phyloP scores from a whole-genome alignment of 2,797 vertebrate genomes.

The Hyperoplus lanceolatus region DNA sequence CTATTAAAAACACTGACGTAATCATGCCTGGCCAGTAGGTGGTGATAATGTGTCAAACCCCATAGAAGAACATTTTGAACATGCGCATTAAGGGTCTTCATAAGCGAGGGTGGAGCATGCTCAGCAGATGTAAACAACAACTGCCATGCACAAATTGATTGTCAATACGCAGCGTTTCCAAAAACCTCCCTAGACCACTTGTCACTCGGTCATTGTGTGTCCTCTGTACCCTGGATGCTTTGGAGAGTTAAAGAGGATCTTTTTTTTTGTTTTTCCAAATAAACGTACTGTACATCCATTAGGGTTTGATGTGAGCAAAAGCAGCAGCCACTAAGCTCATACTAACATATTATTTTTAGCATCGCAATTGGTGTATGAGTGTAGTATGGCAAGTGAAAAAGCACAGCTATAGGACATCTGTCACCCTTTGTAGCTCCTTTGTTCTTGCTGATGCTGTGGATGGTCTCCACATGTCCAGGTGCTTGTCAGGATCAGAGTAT shows the following conservation, averaged over 20 bases:
- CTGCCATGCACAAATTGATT: too few relatives aligned
- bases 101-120: too few relatives aligned
- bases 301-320: constrained; percentile 5
- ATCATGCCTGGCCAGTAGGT: too few relatives aligned
- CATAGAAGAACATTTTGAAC: too few relatives aligned
- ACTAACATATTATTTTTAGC: not conserved
- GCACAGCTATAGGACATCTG: constrained; percentile 11
- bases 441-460: constrained; percentile 40
- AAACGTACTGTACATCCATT: not conserved
- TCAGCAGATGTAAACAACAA: too few relatives aligned
- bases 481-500: constrained; percentile 53
- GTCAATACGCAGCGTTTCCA: too few relatives aligned
- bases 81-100: too few relatives aligned
- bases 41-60: too few relatives aligned
- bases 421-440: constrained; percentile 41
- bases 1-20: too few relatives aligned
- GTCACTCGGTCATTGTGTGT: not conserved
- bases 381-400: constrained; percentile 2
- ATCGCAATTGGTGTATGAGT: not conserved
- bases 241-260: constrained; percentile 6
- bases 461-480: constrained; percentile 58
- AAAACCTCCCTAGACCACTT: too few relatives aligned
- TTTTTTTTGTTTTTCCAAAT: constrained; percentile 7
- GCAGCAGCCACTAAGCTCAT: constrained; percentile 14
- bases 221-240: constrained; percentile 10